Evolutionary conservation across 1,140 invertebrate species (phyloP), one percentile per base, ranked within the genome.

Genomic region (Brachionus manjavacas): DNA sequence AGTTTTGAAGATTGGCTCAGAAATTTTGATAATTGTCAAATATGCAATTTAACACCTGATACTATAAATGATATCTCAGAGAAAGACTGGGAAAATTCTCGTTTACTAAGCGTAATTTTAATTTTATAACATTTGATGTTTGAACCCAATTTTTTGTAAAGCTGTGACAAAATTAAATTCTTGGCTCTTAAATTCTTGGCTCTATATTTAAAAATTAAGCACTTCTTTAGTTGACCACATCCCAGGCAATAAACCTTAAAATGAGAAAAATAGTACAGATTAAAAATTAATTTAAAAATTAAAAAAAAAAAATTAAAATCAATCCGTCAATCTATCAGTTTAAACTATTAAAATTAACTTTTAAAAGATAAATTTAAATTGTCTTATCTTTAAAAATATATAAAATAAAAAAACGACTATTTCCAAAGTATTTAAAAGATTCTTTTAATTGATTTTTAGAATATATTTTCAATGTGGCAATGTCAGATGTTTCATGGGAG

Each of bases 1-100:
- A 46, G 25, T 79, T 84, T 43, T 78, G 31, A 43, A 70, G 84
- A 84, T 80, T 84, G 84, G 84, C 16, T 79, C 6, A 16, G 55
- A 68, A 68, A 78, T 28, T 84, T 84, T 79, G 72, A 84, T 46
- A 72, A 68, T 35, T 68, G 39, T 31, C 84, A 84, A 79, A 84
- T 84, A 20, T 78, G 72, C 49, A 78, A 84, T 78, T 35, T 84
- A 41, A 60, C 84, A 46, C 84, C 84, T 11, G 84, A 84, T 46
- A 72, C 68, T 7, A 70, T 84, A 39, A 52, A 68, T 41, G 68
- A 84, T 25, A 64, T 64, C 16, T 81, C 79, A 12, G 52, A 52
- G 39, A 52, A 74, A 4, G 60, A 83, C 35, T 68, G 60, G 81
- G n/a, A 70, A 55, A 60, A 74, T 68, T 28, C 46, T 31, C 16